Conservation (phyloP, 2,113 vertebrate species). For the Vireo altiloquus region DNA sequence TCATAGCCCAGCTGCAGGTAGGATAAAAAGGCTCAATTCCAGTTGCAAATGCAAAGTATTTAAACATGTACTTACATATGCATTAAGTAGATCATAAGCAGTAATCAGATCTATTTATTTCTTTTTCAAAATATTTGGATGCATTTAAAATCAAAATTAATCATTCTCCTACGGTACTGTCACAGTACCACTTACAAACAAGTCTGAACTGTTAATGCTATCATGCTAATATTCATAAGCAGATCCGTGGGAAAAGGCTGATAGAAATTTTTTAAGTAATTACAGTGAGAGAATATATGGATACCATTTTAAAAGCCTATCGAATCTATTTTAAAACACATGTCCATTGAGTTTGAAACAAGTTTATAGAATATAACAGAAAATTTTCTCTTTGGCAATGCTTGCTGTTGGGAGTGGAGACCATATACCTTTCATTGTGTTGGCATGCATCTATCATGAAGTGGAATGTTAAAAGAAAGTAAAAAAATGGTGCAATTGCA, state of each 20-base stretch:
- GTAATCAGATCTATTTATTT: constrained; percentile 17
- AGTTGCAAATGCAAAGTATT: not conserved
- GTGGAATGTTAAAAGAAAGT: not conserved
- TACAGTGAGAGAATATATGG: not conserved
- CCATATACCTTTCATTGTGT: not conserved
- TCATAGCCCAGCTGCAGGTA: constrained; percentile 25
- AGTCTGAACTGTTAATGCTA: not conserved
- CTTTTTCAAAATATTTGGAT: constrained; percentile 11
- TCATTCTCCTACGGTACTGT: not conserved
- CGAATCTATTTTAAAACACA: not conserved
- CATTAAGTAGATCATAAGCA: not conserved
- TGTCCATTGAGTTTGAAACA: not conserved
- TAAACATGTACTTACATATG: not conserved
- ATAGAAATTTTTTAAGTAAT: not conserved
- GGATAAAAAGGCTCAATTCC: not conserved
- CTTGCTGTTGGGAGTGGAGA: not conserved
- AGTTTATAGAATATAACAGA: not conserved
- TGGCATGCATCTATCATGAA: not conserved
- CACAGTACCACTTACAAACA: not conserved
- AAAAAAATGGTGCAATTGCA: not conserved
- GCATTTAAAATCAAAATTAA: not conserved
- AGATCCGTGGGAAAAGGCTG: not conserved
- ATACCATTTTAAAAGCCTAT: not conserved
- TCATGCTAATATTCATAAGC: not conserved
- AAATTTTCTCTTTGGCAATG: not conserved